phyloP scores from a whole-genome alignment of 2,113 vertebrate genomes.

The Leptodactylus fuscus region DNA sequence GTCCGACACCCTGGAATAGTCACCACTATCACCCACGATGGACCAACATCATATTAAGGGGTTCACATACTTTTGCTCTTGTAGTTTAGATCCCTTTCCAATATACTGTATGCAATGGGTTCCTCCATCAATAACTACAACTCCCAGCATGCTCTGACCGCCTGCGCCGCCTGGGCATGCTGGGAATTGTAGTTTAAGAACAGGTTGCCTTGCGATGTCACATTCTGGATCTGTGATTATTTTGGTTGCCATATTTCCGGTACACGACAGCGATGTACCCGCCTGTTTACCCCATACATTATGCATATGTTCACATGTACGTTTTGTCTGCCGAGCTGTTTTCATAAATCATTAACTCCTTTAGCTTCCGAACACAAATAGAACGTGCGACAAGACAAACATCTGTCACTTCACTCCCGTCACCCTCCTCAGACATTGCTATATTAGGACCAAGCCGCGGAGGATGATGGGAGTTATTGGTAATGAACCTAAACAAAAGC shows the following conservation, averaged over 20 bases:
- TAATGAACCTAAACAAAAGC: neutral
- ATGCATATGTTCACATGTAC: constrained; percentile 3
- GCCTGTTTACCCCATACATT: constrained; percentile 10
- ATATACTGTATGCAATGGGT: too few relatives aligned
- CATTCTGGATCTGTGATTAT: neutral
- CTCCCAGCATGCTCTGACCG: neutral
- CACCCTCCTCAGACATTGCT: neutral
- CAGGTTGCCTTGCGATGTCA: neutral
- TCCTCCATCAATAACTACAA: too few relatives aligned
- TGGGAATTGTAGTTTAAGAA: too few relatives aligned
- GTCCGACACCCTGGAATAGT: too few relatives aligned
- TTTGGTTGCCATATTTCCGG: neutral
- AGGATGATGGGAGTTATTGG: neutral
- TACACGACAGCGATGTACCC: neutral
- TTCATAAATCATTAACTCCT: constrained; percentile 22
- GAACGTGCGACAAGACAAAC: neutral
- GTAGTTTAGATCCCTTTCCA: too few relatives aligned
- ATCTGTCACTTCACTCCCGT: neutral
- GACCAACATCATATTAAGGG: too few relatives aligned
- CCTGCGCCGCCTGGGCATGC: neutral
- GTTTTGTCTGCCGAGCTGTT: constrained; percentile 9
- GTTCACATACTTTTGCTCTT: too few relatives aligned
- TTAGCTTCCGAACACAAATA: neutral
- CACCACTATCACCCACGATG: too few relatives aligned
- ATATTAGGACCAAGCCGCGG: neutral